Base-by-base conservation (phyloP, 2,797 vertebrate species). In the Oreonectes daqikongensis region DNA sequence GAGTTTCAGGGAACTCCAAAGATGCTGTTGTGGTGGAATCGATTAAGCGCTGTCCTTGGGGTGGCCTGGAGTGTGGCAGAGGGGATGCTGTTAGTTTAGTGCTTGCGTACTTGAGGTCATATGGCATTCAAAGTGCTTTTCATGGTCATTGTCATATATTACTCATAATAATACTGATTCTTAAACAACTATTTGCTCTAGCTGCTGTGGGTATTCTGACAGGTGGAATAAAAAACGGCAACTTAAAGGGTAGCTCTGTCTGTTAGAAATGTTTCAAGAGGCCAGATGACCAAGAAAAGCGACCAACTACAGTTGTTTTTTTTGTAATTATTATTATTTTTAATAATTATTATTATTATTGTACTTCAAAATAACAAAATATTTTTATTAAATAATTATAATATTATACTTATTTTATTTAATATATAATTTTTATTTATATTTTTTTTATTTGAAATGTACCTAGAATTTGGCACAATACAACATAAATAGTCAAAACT, bases 31-130 rank as follows among this genome's bases (percentile, higher is more conserved):
- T 42, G 61, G 46, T 1, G 0, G 17, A 42, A 83, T 83, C 79
- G 70, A 83, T 78, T 79, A 75, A 72, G 68, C 65, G 5, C 15
- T 78, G 75, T 77, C 85, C 78, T 80, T 83, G 81, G 82, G 78
- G 79, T 79, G 69, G 22, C 60, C 55, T 71, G 67, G 17, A 46
- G 46, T 72, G 61, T 72, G 60, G 59, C 57, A 69, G 72, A 79
- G 28, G 77, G 69, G 61, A 46, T 53, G 64, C 22, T 84, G 70
- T 69, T 69, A 68, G 69, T 24, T 63, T 69, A 68, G 57, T 60
- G 46, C 61, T 60, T 68, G 66, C 66, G 48, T 67, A 26, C 24
- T 57, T 6, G 1, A 30, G 64, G 69, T 71, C 75, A 67, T 81
- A n/a, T 26, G 50, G 10, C 55, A 72, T 24, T 75, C 24, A 75